A percentile compares a stretch with the other conserved stretches of the same genome.
Conservation (phyloP, 2,888 invertebrate genomes). For the Chymomyza amoena region DNA sequence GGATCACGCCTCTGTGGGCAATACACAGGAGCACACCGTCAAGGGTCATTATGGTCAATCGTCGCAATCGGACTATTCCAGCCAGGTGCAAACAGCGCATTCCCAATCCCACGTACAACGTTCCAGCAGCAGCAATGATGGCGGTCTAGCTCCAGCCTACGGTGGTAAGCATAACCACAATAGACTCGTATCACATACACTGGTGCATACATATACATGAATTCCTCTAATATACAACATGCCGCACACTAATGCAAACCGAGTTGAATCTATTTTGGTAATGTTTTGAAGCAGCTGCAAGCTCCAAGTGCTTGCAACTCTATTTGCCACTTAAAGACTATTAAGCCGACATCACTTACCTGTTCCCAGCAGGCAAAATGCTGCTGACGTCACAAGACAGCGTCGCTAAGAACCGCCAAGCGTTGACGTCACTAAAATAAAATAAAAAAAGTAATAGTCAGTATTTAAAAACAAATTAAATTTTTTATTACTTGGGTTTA, state of each 20-base stretch:
- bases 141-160: constrained; percentile 70
- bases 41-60: constrained; percentile 78
- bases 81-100: constrained; percentile 78
- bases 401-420: too few relatives aligned
- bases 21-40: constrained; percentile 78
- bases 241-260: constrained; percentile 21
- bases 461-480: too few relatives aligned
- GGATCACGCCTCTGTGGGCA: constrained; percentile 78
- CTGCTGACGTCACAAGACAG: too few relatives aligned
- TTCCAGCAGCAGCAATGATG: constrained; percentile 78
- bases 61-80: constrained; percentile 78
- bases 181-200: background rate
- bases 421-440: too few relatives aligned
- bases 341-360: too few relatives aligned
- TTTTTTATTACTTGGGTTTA: too few relatives aligned
- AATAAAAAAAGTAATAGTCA: too few relatives aligned
- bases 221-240: constrained; percentile 36
- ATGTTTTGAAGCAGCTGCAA: background rate
- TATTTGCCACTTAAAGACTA: too few relatives aligned
- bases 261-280: background rate
- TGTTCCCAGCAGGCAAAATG: too few relatives aligned
- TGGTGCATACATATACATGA: background rate
- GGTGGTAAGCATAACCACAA: constrained; percentile 43
- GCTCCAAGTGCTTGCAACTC: too few relatives aligned
- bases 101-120: constrained; percentile 78